A percentile compares a stretch with the other conserved stretches of the same genome.
Conservation (phyloP, 2,888 invertebrate species). For the Metalampra italica region DNA sequence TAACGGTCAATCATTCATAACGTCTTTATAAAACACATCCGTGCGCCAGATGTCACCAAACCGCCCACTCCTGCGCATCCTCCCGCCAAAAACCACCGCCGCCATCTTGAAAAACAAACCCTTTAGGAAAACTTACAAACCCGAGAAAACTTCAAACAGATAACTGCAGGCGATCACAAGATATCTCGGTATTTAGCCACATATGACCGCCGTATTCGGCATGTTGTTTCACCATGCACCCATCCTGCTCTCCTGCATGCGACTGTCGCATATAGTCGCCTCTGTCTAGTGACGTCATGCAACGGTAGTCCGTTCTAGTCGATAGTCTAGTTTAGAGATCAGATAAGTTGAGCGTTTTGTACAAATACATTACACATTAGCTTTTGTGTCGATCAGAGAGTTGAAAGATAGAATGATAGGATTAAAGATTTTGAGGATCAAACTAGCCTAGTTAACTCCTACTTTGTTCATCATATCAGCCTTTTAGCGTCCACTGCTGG, state of each 20-base stretch:
- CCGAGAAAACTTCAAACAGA: conserved; percentile 40
- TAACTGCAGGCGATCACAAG: conserved; percentile 37
- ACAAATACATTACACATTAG: conserved; percentile 1
- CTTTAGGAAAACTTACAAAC: conserved; percentile 40
- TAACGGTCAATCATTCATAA: conserved; percentile 21
- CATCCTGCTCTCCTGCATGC: conserved; percentile 30
- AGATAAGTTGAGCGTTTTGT: conserved; percentile 9
- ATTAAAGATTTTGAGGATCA: too few relatives aligned
- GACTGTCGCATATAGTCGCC: conserved; percentile 27
- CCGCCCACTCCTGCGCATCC: conserved; percentile 37
- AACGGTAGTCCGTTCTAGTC: conserved; percentile 43
- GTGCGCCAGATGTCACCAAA: conserved; percentile 50
- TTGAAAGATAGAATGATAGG: not conserved
- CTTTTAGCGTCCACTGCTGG: too few relatives aligned
- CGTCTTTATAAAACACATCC: conserved; percentile 19
- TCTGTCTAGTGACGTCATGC: conserved; percentile 58
- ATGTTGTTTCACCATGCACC: conserved; percentile 57
- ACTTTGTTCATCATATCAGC: too few relatives aligned
- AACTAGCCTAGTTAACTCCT: too few relatives aligned
- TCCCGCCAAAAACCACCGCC: conserved; percentile 13
- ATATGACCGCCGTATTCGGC: conserved; percentile 73
- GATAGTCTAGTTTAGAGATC: conserved; percentile 12
- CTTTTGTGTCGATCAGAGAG: conserved; percentile 1
- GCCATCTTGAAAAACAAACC: conserved; percentile 27
- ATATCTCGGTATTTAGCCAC: conserved; percentile 67